Base-by-base conservation (phyloP, 2,888 invertebrate genomes). In the Dasysyrphus tricinctus region DNA sequence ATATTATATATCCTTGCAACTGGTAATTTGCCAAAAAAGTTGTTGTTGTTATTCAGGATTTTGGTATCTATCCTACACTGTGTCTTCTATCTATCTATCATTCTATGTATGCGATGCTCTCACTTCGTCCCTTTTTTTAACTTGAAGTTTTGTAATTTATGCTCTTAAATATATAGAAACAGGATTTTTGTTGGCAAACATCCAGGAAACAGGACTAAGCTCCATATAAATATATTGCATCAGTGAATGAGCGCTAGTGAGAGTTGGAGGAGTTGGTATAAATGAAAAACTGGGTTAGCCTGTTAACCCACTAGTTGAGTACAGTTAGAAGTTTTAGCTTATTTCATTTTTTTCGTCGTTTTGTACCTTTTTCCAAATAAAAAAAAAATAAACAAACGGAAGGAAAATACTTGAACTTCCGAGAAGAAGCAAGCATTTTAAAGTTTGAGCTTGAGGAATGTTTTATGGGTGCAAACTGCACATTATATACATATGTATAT, bases 271-370 rank as follows among this genome's bases (percentile, higher is more conserved):
- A 61, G 61, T 61, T 59, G 24, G n/a, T 29, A 16, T 47, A 29
- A 29, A 67, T 47, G 32, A 19, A 67, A 44, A 61, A 49, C 37
- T 51, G 49, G 44, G 39, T 76, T 70, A 67, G 49, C 67, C 72
- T 73, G 81, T 59, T 77, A 77, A 73, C 77, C 82, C 82, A 82
- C 81, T 82, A 77, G 77, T 77, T 73, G 81, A 49, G 59, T 34
- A 47, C 5, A 65, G 67, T 49, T 67, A 49, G 65, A 65, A 65
- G 47, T 65, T 65, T 44, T 47, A 59, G 7, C 19, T 39, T 39
- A 19, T 37, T 59, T 39, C 19, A 19, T 5, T 34, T 2, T 63
- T 37, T 8, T 75, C 32, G 32, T 63, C 9, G 32, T 49, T 49
- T 47, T 34, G 29, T 44, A 19, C 34, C 61, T 39, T 5, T 24